These are phyloP conservation scores for Vulpes ferrilata DNA, from an alignment of 2,113 vertebrate genomes.

Conservation along the genomic window DNA sequence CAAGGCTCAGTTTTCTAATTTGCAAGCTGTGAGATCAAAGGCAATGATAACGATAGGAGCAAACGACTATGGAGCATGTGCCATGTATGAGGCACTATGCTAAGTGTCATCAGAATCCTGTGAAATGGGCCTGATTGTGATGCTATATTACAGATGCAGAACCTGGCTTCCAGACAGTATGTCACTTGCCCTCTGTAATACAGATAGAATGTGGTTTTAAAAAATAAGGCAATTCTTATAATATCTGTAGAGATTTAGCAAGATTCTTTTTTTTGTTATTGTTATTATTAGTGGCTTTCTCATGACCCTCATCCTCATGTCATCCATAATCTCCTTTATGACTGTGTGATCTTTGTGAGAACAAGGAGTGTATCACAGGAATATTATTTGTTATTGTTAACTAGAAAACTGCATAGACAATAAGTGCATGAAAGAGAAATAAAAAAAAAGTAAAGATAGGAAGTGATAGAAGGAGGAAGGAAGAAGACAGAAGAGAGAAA, in stretches of 20 bases:
- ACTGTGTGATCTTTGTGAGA: neutral
- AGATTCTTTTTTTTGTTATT: neutral
- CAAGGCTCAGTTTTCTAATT: neutral
- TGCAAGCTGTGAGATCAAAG: neutral
- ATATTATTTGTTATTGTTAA: neutral
- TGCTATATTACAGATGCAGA: neutral
- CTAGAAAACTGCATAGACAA: neutral
- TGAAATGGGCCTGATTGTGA: neutral
- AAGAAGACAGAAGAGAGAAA: neutral
- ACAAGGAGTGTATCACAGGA: neutral
- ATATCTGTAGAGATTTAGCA: neutral
- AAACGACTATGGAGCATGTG: neutral
- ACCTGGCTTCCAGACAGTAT: neutral
- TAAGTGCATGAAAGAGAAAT: neutral
- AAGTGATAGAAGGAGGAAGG: no score
- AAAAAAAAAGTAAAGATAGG: fast-evolving
- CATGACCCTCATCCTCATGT: neutral
- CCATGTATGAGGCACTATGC: fast-evolving
- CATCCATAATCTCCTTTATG: neutral
- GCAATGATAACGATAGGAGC: neutral
- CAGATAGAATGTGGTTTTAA: neutral
- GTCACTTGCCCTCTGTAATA: neutral
- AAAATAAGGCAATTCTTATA: neutral
- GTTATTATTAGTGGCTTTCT: neutral
- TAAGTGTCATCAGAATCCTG: neutral